Conservation (phyloP, 2,888 invertebrate genomes). For the Zootermopsis nevadensis region DNA sequence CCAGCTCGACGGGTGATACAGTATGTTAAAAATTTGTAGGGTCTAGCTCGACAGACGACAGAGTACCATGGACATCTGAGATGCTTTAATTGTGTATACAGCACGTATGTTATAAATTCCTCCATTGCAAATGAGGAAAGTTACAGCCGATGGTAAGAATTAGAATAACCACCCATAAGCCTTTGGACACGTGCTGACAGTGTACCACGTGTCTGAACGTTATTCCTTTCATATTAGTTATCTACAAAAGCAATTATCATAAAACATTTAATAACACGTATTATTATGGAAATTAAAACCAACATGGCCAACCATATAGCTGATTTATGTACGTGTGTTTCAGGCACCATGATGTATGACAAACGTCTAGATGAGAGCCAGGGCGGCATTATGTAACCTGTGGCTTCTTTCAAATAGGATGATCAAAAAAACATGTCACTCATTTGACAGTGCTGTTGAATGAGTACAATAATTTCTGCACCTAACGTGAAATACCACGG, state of each 20-base stretch:
- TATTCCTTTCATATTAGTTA: conserved; percentile 10
- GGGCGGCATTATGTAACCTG: not conserved
- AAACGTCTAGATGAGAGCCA: not conserved
- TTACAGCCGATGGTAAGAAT: not conserved
- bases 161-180: not conserved
- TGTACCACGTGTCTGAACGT: conserved; percentile 5
- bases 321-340: conserved; percentile 16
- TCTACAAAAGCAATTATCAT: conserved; percentile 30
- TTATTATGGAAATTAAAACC: conserved; percentile 29
- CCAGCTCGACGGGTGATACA: no score
- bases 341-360: conserved; percentile 18
- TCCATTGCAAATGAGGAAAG: not conserved
- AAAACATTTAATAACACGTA: conserved; percentile 27
- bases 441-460: no score
- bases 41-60: no score
- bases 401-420: not conserved
- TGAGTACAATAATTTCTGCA: no score
- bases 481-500: no score
- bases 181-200: conserved; percentile 5
- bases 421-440: not conserved
- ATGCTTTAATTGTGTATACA: no score
- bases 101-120: not conserved
- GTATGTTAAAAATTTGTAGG: no score
- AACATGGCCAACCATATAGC: not conserved
- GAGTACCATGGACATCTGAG: no score